Evolutionary conservation across 2,113 vertebrate genomes (phyloP), one percentile per base, ranked within the genome.

Genomic region (Sakesphorus luctuosus): DNA sequence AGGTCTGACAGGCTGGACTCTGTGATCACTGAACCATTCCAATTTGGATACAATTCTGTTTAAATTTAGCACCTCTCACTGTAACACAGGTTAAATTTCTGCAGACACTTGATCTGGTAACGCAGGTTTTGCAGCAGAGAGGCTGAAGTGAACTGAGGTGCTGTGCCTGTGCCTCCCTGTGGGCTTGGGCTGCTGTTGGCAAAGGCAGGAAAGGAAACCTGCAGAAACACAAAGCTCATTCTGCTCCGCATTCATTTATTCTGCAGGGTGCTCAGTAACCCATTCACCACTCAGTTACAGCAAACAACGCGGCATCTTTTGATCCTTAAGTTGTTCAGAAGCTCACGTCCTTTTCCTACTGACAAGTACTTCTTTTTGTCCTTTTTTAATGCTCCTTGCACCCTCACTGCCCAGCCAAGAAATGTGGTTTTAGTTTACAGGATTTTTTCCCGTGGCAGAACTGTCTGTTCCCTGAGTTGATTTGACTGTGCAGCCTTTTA

Each of bases 21-120:
- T 50, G 50, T 52, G 90, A 80, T 94, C 68, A 74, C 84, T 94
- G 61, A 84, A 79, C 96, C 94, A 95, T 95, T 97, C 94, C 97
- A 33, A 40, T 94, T 56, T 86, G 86, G 86, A 72, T 80, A 92
- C 29, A 68, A 38, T 73, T 85, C 55, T 86, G 38, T 81, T 87
- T 77, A 36, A 88, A 77, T 74, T 80, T 46, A 91, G 63, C 72
- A 53, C 68, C n/a, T 92, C 76, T 90, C 82, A 18, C 84, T 68
- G 7, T 43, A 74, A 88, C 84, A 80, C 62, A 67, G 87, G 66
- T 93, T 50, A 84, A 78, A 84, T 75, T 96, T 90, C 85, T 95
- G 87, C 92, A 93, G 82, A 59, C 69, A 33, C 97, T 92, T 80
- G 94, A 26, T 94, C 67, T 78, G 69, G 14, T 87, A 50, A 38